phyloP scores from a whole-genome alignment of 1,140 invertebrate genomes.

The Glossosoma conforme region DNA sequence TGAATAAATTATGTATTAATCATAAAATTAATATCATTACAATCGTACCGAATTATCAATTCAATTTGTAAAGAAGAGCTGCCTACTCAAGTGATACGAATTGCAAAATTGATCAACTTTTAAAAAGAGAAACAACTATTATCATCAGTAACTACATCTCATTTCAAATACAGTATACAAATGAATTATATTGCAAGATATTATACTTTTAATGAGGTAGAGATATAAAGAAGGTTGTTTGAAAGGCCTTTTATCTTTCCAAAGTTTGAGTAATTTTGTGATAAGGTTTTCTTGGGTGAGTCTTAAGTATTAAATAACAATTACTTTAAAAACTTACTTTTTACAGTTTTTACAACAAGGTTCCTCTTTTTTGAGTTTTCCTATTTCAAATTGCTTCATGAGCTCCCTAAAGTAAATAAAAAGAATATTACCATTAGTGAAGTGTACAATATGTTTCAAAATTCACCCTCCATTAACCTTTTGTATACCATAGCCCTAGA shows the following conservation, averaged over 20 bases:
- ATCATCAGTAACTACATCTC: too few relatives aligned
- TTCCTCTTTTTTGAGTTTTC: conserved; percentile 53
- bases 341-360: conserved; percentile 4
- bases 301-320: background rate
- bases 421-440: background rate
- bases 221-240: background rate
- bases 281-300: background rate
- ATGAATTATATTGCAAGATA: background rate
- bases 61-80: too few relatives aligned
- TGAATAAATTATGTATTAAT: too few relatives aligned
- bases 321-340: conserved; percentile 7
- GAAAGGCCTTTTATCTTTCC: background rate
- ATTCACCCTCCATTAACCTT: too few relatives aligned
- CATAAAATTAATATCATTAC: too few relatives aligned
- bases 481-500: too few relatives aligned
- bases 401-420: conserved; percentile 58
- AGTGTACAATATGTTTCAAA: background rate
- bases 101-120: too few relatives aligned
- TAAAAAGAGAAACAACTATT: too few relatives aligned
- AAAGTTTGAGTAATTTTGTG: background rate
- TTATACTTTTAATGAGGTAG: background rate
- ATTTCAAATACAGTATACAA: too few relatives aligned
- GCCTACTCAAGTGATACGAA: too few relatives aligned
- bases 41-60: too few relatives aligned
- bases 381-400: conserved; percentile 83